A percentile compares a stretch with the other conserved stretches of the same genome.
phyloP scores from a whole-genome alignment of 2,113 vertebrate genomes.

The Colistium nudipinnis region DNA sequence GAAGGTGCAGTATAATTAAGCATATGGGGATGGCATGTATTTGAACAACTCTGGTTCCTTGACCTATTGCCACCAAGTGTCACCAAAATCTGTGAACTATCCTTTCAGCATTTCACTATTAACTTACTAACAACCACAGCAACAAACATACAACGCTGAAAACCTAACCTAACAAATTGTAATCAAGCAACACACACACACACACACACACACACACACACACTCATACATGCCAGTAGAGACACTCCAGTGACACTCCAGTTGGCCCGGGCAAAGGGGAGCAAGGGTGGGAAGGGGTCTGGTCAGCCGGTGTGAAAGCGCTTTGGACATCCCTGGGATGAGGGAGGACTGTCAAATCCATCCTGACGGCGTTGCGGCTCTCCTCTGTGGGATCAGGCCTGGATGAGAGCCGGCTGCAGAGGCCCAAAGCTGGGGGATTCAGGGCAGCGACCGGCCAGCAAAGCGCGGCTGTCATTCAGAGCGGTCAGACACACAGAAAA shows the following conservation, averaged over 20 bases:
- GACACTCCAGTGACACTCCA: slow-evolving; percentile 9
- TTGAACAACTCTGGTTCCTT: too few relatives aligned
- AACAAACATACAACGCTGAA: neutral
- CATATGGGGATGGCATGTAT: too few relatives aligned
- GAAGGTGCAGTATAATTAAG: too few relatives aligned
- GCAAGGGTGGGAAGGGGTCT: neutral
- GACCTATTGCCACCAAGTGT: neutral
- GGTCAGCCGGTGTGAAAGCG: slow-evolving; percentile 60
- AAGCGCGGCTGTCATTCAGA: slow-evolving; percentile 60
- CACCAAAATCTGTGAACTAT: neutral
- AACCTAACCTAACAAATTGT: neutral
- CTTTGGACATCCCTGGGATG: slow-evolving; percentile 67
- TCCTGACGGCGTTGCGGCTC: slow-evolving; percentile 50
- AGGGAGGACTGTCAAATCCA: slow-evolving; percentile 65
- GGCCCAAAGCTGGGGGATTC: slow-evolving; percentile 67
- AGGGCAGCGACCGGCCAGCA: slow-evolving; percentile 48
- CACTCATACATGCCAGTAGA: neutral
- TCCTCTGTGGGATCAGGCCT: slow-evolving; percentile 67
- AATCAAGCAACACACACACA: slow-evolving; percentile 1
- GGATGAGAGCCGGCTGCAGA: slow-evolving; percentile 59
- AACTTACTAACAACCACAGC: neutral
- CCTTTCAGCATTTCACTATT: neutral
- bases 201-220: slow-evolving; percentile 17
- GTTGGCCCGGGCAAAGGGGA: neutral
- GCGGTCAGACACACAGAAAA: slow-evolving; percentile 26